Conservation (phyloP, 1,140 invertebrate species). For the Zaprionus vittiger region DNA sequence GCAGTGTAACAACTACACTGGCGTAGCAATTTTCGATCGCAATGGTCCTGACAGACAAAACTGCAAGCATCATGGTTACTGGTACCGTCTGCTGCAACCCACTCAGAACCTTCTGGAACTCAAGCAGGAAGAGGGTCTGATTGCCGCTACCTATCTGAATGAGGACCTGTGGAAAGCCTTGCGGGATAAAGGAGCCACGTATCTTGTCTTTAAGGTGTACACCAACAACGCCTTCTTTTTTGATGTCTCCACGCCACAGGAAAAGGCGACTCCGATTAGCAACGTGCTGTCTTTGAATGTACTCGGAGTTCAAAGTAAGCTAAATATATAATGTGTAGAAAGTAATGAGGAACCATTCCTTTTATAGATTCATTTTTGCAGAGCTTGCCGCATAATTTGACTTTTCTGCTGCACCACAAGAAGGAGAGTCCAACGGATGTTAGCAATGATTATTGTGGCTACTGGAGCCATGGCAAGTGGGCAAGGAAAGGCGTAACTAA, state of each 20-base stretch:
- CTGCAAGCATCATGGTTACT: conserved; percentile 38
- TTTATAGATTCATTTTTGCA: background rate
- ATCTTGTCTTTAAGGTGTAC: conserved; percentile 59
- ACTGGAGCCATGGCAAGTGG: conserved; percentile 26
- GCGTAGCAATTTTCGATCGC: conserved; percentile 47
- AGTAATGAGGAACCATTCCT: background rate
- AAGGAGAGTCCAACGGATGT: background rate
- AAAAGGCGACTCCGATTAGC: conserved; percentile 26
- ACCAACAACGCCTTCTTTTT: conserved; percentile 51
- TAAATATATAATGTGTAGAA: too few species aligned
- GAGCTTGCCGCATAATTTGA: conserved; percentile 2
- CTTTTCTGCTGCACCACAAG: conserved; percentile 8
- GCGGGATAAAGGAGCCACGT: background rate
- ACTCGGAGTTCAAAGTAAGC: conserved; percentile 31
- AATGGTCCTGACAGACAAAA: background rate
- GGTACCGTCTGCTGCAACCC: conserved; percentile 48
- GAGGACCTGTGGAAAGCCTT: conserved; percentile 15
- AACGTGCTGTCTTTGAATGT: conserved; percentile 51
- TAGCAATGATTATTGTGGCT: conserved; percentile 6
- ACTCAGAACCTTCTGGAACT: conserved; percentile 33
- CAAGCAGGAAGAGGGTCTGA: conserved; percentile 22
- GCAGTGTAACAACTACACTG: conserved; percentile 33
- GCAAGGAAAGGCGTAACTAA: background rate
- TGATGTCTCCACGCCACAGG: background rate
- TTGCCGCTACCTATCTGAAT: conserved; percentile 43